Evolutionary conservation across 1,140 invertebrate species (phyloP).

Genomic region (Platorchestia sp.): DNA sequence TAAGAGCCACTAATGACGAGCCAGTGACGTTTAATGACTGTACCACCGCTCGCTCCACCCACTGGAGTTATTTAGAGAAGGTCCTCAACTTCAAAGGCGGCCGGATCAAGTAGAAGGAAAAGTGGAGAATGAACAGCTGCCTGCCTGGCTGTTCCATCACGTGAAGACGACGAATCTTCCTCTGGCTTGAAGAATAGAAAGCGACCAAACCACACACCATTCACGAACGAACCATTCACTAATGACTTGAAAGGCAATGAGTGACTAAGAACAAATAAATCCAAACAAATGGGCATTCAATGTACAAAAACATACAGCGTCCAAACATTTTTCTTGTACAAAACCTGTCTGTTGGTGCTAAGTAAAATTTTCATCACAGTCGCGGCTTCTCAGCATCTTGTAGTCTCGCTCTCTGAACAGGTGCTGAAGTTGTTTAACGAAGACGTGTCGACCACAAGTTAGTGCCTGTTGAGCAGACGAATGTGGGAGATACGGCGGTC

Average conservation of each 20-base stretch:
- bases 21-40: not conserved
- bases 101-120: not conserved
- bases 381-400: not conserved
- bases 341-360: not conserved
- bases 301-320: not conserved
- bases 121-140: not conserved
- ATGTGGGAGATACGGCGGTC: conserved; percentile 19
- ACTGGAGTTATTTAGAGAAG: not conserved
- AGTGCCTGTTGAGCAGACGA: not conserved
- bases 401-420: not conserved
- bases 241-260: not conserved
- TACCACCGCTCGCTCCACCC: not conserved
- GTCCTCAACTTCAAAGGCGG: not conserved
- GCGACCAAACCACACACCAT: not conserved
- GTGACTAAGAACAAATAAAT: not conserved
- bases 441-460: not conserved
- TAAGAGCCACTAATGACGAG: conserved; percentile 26
- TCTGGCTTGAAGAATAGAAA: not conserved
- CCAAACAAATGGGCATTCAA: not conserved
- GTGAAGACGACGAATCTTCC: not conserved
- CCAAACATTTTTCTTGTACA: not conserved
- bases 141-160: not conserved
- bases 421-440: not conserved
- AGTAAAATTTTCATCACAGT: not conserved
- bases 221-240: no score